These are phyloP conservation scores for Metridium senile DNA, from an alignment of 92 coral and sea anemone species.

Conservation along the genomic window DNA sequence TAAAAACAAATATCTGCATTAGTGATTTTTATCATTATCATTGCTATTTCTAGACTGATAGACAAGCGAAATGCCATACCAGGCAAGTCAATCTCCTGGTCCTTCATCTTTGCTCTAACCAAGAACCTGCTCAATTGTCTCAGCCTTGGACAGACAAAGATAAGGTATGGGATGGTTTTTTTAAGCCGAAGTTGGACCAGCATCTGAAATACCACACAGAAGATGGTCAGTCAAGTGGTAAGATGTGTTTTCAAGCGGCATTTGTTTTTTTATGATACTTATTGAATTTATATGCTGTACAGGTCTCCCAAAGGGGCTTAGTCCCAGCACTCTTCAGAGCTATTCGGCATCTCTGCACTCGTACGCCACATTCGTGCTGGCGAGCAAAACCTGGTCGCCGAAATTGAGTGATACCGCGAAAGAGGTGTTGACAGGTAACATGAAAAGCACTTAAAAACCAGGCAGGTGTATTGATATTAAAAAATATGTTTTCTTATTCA, in stretches of 20 bases:
- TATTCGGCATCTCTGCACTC: conserved; percentile 6
- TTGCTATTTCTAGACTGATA: not conserved
- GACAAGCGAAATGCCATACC: not conserved
- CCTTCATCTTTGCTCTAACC: not conserved
- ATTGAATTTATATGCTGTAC: no score
- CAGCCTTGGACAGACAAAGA: no score
- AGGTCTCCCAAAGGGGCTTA: no score
- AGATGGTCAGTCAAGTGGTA: no score
- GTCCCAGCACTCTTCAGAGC: conserved; percentile 19
- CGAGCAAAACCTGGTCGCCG: no score
- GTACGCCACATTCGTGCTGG: not conserved
- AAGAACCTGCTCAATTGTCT: not conserved
- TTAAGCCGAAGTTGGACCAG: not conserved
- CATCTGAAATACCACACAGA: not conserved
- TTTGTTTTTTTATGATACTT: no score
- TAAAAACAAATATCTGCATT: not conserved
- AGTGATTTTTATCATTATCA: not conserved
- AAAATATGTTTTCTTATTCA: no score
- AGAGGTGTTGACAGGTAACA: not conserved
- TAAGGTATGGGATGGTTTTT: no score
- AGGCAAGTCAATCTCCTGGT: not conserved
- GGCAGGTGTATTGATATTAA: no score
- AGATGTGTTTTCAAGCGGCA: no score
- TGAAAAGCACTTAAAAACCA: no score
- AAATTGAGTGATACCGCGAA: not conserved